These are phyloP conservation scores for Apamea epomidion DNA, from an alignment of 2,888 invertebrate species.

Conservation along the genomic window DNA sequence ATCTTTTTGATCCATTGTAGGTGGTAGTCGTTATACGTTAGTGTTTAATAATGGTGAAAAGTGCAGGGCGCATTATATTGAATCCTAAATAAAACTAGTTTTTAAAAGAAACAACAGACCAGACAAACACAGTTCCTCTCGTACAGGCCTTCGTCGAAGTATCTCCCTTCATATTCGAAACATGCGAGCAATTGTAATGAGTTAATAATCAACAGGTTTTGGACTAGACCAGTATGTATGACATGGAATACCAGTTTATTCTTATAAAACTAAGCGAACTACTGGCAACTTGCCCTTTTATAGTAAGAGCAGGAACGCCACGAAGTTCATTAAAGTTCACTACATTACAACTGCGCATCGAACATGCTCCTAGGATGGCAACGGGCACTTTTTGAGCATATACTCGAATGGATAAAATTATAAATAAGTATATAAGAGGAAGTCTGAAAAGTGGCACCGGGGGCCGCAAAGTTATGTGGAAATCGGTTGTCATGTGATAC, in stretches of 20 bases:
- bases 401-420: neutral
- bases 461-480: neutral
- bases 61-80: neutral
- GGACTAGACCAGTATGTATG: constrained; percentile 19
- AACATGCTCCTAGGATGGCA: neutral
- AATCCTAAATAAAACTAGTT: neutral
- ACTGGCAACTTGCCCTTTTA: constrained; percentile 35
- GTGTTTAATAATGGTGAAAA: neutral
- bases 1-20: constrained; percentile 18
- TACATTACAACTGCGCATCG: neutral
- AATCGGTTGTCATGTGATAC: neutral
- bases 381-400: neutral
- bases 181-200: constrained; percentile 27
- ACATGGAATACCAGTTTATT: constrained; percentile 27
- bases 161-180: constrained; percentile 16
- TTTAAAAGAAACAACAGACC: constrained; percentile 5
- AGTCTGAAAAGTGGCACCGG: neutral
- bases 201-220: constrained; percentile 31
- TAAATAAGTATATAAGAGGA: neutral
- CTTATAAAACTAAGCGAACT: constrained; percentile 19
- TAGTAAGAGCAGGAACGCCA: constrained; percentile 13
- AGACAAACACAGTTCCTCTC: neutral
- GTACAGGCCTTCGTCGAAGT: neutral
- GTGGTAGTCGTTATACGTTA: neutral
- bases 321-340: constrained; percentile 24